Evolutionary conservation across 2,797 vertebrate genomes (phyloP).

Genomic region (Sparidentex hasta): DNA sequence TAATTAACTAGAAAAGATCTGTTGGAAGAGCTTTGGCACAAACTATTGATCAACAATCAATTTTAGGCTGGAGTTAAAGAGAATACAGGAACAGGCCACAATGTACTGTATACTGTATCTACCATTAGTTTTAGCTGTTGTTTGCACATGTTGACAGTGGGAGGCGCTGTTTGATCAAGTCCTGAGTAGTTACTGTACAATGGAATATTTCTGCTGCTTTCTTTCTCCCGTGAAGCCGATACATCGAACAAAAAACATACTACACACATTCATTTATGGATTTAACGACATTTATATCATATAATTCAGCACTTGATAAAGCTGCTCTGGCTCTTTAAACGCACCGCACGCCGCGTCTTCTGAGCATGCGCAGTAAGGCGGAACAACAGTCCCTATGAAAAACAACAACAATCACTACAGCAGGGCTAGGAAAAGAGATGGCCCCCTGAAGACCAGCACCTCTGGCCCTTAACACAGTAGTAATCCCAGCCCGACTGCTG

Average conservation of each 20-base stretch:
- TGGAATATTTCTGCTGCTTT: background rate
- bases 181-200: too few relatives aligned
- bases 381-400: constrained; percentile 70
- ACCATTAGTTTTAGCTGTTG: background rate
- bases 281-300: too few relatives aligned
- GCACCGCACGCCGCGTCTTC: constrained; percentile 30
- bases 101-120: background rate
- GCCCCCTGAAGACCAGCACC: constrained; percentile 57
- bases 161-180: constrained; percentile 32
- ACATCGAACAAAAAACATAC: background rate
- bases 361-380: constrained; percentile 75
- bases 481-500: constrained; percentile 46
- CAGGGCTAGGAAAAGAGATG: constrained; percentile 65
- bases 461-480: constrained; percentile 11
- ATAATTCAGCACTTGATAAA: background rate
- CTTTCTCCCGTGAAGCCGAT: background rate
- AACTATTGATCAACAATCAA: background rate
- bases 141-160: constrained; percentile 10
- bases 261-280: rapidly evolving
- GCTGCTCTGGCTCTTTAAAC: constrained; percentile 76
- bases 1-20: background rate
- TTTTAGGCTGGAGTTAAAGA: background rate
- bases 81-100: too few relatives aligned
- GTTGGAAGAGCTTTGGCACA: background rate
- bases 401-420: constrained; percentile 86